Base-by-base conservation (phyloP, 2,797 vertebrate species). In the Acanthurus leucopareius region DNA sequence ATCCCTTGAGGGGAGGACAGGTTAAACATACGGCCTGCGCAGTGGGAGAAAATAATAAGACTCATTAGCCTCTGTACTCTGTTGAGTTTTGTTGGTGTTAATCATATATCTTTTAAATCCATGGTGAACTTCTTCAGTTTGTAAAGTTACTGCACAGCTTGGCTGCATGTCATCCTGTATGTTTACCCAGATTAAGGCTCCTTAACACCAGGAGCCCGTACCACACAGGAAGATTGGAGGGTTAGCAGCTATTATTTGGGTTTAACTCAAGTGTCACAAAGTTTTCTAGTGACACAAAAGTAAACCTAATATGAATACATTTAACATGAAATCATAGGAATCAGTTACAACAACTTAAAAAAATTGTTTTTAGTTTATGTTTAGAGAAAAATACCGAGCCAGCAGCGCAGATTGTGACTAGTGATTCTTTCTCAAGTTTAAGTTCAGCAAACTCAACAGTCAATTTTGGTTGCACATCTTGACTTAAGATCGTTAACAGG, bases 21-120 rank as follows among this genome's bases (percentile, higher is more conserved):
- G 75, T 83, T 86, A 88, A 88, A 75, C 83, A 82, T 80, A 85
- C 63, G 76, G 67, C 38, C 71, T 77, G 70, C 75, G 75, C n/a
- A 16, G 28, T 70, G 64, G 49, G 56, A 82, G 80, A 75, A 83
- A 85, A 85, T 83, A 78, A 90, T 80, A 62, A 78, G 79, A 76
- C 83, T 88, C 80, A 82, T 89, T 87, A 90, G 71, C 58, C 35
- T 79, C 45, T 75, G 48, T 74, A 40, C 76, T 81, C 69, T 85
- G 75, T 89, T 89, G 84, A 66, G 79, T 80, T 42, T 53, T 25
- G 47, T 49, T 65, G 45, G 8, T 51, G 47, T 52, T 73, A 52
- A 73, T 73, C 73, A 76, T 61, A 79, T 58, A 66, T 79, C 67
- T 66, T 63, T 62, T 28, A 60, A 65, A 79, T 51, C 80, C 45